A percentile compares a stretch with the other conserved stretches of the same genome.
phyloP scores from a whole-genome alignment of 2,888 invertebrate species.

The Drosophila imparisetae region DNA sequence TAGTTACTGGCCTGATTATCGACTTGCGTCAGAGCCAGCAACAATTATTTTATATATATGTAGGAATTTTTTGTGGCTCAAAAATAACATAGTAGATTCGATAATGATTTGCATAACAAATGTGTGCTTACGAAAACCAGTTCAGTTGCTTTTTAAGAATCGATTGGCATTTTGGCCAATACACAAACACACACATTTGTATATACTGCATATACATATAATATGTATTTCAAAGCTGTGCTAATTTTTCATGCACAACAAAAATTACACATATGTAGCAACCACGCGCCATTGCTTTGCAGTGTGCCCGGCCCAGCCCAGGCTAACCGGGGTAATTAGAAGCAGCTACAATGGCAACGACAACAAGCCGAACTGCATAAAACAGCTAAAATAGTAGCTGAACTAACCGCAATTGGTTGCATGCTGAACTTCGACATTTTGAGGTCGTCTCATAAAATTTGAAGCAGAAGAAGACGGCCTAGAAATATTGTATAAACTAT shows the following conservation, averaged over 20 bases:
- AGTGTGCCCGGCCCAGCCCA: constrained; percentile 29
- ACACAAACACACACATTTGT: constrained; percentile 16
- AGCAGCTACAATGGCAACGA: constrained; percentile 27
- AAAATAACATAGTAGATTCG: constrained; percentile 30
- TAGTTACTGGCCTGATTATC: constrained; percentile 16
- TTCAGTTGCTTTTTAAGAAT: constrained; percentile 64
- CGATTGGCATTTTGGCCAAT: constrained; percentile 49
- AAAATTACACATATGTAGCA: constrained; percentile 66
- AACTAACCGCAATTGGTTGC: constrained; percentile 21
- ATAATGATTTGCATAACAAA: constrained; percentile 62
- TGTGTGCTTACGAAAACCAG: constrained; percentile 61
- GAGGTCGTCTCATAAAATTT: constrained; percentile 48
- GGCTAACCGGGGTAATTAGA: constrained; percentile 60
- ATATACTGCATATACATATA: constrained; percentile 29
- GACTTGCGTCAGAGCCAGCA: constrained; percentile 51
- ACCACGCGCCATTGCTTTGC: constrained; percentile 42
- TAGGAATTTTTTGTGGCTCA: constrained; percentile 17
- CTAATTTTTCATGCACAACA: constrained; percentile 63
- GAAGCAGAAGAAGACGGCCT: constrained; percentile 54
- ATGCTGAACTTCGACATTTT: constrained; percentile 73
- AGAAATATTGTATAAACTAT: constrained; percentile 50
- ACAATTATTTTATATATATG: constrained; percentile 8
- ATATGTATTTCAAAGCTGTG: constrained; percentile 52
- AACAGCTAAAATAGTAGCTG: constrained; percentile 18
- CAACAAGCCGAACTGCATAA: constrained; percentile 24